Conservation (phyloP, 23 tunicate genomes). For the Oikopleura dioica region DNA sequence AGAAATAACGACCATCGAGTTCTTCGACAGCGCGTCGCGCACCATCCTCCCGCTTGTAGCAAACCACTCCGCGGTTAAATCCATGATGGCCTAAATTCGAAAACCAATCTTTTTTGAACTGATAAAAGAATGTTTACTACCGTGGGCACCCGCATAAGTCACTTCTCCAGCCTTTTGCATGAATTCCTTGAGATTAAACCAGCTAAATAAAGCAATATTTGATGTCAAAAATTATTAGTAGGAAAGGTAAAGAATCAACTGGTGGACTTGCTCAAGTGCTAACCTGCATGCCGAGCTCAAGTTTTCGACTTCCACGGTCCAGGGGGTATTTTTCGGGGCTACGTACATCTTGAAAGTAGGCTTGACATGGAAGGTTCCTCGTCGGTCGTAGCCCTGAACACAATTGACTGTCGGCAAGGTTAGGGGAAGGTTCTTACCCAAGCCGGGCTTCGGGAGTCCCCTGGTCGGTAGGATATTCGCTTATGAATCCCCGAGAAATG, state of each 20-base stretch:
- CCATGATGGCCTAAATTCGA: neutral
- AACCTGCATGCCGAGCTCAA: neutral
- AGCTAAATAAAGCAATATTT: neutral
- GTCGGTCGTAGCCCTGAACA: neutral
- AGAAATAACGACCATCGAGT: neutral
- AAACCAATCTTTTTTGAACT: too few relatives aligned
- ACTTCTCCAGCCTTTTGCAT: constrained; percentile 1
- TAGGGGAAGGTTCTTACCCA: too few relatives aligned
- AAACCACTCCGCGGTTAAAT: neutral
- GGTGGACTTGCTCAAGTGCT: too few relatives aligned
- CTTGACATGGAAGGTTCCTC: neutral
- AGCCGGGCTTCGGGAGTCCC: neutral
- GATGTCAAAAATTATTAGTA: too few relatives aligned
- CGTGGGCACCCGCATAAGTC: neutral
- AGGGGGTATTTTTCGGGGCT: neutral
- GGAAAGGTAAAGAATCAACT: too few relatives aligned
- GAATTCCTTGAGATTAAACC: neutral
- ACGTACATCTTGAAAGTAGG: neutral
- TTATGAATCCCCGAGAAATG: too few relatives aligned
- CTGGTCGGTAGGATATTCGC: too few relatives aligned
- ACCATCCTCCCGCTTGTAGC: neutral
- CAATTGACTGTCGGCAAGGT: too few relatives aligned
- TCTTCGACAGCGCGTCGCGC: neutral
- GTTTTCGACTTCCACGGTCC: neutral
- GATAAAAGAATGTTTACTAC: too few relatives aligned